A percentile compares a stretch with the other conserved stretches of the same genome.
Evolutionary conservation across 2,888 invertebrate genomes (phyloP).

Genomic region (Microctonus brassicae): DNA sequence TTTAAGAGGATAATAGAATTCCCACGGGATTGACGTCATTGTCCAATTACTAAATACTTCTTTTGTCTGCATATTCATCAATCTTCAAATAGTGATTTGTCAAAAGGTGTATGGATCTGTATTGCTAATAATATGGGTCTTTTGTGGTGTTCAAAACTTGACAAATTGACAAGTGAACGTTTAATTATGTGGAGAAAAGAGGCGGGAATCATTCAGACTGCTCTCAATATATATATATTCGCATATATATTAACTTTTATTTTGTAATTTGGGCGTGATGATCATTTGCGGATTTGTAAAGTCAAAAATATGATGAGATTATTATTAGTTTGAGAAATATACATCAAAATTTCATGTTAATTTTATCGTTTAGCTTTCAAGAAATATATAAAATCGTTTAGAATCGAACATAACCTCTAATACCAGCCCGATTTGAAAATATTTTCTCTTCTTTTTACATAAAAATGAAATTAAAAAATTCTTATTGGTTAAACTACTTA

Average conservation of each 20-base stretch:
- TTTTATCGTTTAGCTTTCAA: too few species aligned
- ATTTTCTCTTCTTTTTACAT: too few species aligned
- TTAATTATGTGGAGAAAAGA: slow-evolving; percentile 9
- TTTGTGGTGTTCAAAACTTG: not conserved
- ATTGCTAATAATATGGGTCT: not conserved
- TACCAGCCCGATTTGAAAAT: too few species aligned
- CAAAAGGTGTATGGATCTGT: not conserved
- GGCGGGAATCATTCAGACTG: too few species aligned
- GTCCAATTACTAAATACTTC: slow-evolving; percentile 27
- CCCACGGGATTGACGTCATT: slow-evolving; percentile 28
- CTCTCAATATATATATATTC: slow-evolving; percentile 7
- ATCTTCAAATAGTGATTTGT: not conserved
- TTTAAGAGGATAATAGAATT: slow-evolving; percentile 13
- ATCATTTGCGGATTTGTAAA: not conserved
- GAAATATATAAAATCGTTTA: too few species aligned
- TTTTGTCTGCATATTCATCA: slow-evolving; percentile 3
- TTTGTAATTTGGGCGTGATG: not conserved
- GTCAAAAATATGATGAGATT: not conserved
- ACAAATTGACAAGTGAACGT: not conserved
- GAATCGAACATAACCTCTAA: too few species aligned
- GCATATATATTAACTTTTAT: not conserved
- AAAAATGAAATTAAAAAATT: too few species aligned
- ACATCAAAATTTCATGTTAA: too few species aligned
- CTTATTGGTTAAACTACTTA: too few species aligned
- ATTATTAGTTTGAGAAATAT: too few species aligned